Evolutionary conservation across 2,888 invertebrate genomes (phyloP).

Genomic region (Rhagonycha lutea): DNA sequence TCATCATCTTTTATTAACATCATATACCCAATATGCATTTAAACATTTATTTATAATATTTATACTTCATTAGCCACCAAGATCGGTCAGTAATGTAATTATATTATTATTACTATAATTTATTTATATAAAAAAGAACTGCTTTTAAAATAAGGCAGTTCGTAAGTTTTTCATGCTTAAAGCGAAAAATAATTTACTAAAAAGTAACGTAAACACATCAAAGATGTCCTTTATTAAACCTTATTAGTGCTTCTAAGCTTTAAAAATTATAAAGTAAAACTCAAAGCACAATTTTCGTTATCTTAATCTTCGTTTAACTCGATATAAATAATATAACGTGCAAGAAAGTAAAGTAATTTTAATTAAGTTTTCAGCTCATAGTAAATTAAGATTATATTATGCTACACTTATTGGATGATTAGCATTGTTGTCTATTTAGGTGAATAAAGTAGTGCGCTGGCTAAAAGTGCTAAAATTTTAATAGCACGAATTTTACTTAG

Average conservation of each 20-base stretch:
- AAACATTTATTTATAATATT: too few relatives aligned
- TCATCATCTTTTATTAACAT: too few relatives aligned
- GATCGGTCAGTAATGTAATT: too few relatives aligned
- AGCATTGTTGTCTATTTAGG: background rate
- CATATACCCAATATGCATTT: too few relatives aligned
- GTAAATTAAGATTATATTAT: background rate
- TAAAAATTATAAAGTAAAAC: background rate
- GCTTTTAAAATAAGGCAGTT: too few relatives aligned
- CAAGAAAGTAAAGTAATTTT: background rate
- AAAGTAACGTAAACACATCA: too few relatives aligned
- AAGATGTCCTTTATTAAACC: background rate
- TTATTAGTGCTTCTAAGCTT: background rate
- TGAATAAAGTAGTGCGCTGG: background rate
- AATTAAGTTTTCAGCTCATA: background rate
- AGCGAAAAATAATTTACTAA: too few relatives aligned
- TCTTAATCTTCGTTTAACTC: background rate
- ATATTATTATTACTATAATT: too few relatives aligned
- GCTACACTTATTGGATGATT: background rate
- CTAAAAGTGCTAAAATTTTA: background rate
- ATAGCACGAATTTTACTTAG: background rate
- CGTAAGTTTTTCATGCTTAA: too few relatives aligned
- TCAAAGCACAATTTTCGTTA: background rate
- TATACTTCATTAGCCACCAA: too few relatives aligned
- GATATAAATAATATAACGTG: background rate
- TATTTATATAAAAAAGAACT: too few relatives aligned